Conservation (phyloP, 2,797 vertebrate species). For the Antennarius maculatus region DNA sequence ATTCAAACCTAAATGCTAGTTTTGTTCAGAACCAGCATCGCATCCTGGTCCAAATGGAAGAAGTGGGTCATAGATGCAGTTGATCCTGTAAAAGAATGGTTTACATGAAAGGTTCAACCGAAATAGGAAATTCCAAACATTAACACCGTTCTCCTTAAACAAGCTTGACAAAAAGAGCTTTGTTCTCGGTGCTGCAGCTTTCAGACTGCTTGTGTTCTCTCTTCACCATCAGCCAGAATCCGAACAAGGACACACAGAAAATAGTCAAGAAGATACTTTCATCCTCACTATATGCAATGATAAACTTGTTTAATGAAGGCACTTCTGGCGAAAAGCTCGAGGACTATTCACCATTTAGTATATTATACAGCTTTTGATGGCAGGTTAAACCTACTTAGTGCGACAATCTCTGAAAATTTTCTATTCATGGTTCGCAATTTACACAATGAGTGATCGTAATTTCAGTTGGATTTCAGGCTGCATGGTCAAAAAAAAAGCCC, state of each 20-base stretch:
- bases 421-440: neutral
- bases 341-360: neutral
- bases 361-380: conserved; percentile 6
- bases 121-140: too few relatives aligned
- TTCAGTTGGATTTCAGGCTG: neutral
- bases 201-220: conserved; percentile 14
- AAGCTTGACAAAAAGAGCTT: conserved; percentile 12
- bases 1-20: too few relatives aligned
- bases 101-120: neutral
- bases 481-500: neutral
- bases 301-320: conserved; percentile 33
- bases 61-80: neutral
- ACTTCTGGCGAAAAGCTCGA: conserved; percentile 30
- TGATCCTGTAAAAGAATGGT: neutral
- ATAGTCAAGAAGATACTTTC: conserved; percentile 47
- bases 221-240: conserved; percentile 27
- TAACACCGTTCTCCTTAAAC: conserved; percentile 8
- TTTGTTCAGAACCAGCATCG: too few relatives aligned
- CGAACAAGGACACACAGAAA: conserved; percentile 37
- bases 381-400: neutral
- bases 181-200: too few relatives aligned
- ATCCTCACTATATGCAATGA: conserved; percentile 41
- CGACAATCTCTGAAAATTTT: neutral
- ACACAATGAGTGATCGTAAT: neutral
- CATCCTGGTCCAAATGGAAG: neutral